These are phyloP conservation scores for Notarius lentiginosus DNA, from an alignment of 2,113 vertebrate species.

Conservation along the genomic window DNA sequence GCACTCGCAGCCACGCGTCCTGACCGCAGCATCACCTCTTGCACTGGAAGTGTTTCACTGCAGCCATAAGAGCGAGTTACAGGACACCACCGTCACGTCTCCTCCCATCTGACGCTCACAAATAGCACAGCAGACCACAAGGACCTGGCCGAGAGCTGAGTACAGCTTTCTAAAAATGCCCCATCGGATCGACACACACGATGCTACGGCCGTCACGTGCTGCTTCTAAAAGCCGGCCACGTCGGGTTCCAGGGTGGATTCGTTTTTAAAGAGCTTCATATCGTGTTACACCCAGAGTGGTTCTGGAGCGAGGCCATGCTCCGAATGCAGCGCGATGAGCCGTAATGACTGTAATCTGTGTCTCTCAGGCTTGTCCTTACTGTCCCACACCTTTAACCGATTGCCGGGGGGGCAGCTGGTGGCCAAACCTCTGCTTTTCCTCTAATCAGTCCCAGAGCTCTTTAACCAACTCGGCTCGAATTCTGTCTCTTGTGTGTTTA, in stretches of 20 bases:
- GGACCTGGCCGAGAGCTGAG: constrained; percentile 19
- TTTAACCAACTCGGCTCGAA: neutral
- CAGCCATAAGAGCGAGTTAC: constrained; percentile 9
- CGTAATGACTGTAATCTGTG: constrained; percentile 66
- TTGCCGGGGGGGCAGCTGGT: neutral
- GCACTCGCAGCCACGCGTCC: constrained; percentile 2
- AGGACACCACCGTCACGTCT: constrained; percentile 34
- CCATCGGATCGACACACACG: constrained; percentile 24
- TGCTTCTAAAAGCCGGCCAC: constrained; percentile 44
- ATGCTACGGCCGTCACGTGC: constrained; percentile 11
- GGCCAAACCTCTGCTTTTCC: neutral
- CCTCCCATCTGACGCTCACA: constrained; percentile 24
- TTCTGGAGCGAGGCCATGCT: constrained; percentile 54
- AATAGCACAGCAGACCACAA: constrained; percentile 45
- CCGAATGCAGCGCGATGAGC: constrained; percentile 49
- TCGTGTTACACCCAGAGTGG: constrained; percentile 51
- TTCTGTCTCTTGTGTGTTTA: constrained; percentile 23
- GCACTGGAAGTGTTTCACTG: constrained; percentile 46
- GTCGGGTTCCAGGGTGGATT: constrained; percentile 46
- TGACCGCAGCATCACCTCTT: constrained; percentile 34
- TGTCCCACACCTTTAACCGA: constrained; percentile 1
- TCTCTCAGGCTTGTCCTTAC: constrained; percentile 11
- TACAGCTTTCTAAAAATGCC: constrained; percentile 46
- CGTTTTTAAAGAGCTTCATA: constrained; percentile 49
- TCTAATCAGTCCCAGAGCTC: constrained; percentile 32